A percentile compares a stretch with the other conserved stretches of the same genome.
These are phyloP conservation scores for Drosophila tsacasi DNA, from an alignment of 1,140 invertebrate species.

Conservation along the genomic window DNA sequence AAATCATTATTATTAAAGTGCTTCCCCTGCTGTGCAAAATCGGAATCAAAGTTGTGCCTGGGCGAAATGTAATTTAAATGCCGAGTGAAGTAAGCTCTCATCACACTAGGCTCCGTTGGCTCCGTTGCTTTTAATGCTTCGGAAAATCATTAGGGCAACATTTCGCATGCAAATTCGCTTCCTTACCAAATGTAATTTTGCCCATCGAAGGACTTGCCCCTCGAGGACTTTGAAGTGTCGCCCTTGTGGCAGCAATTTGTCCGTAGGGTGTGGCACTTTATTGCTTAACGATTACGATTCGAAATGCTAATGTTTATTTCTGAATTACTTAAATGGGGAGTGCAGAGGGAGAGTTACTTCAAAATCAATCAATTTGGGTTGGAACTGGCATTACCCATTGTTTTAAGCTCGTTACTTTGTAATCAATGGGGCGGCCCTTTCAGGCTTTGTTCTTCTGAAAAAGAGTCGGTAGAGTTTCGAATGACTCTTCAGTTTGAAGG, in stretches of 20 bases:
- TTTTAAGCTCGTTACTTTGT: conserved; percentile 25
- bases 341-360: neutral
- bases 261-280: conserved; percentile 33
- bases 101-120: conserved; percentile 7
- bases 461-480: conserved; percentile 12
- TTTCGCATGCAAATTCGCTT: conserved; percentile 48
- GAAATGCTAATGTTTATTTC: conserved; percentile 45
- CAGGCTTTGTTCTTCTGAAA: neutral
- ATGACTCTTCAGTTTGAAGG: conserved; percentile 20
- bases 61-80: conserved; percentile 50
- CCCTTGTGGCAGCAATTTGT: conserved; percentile 43
- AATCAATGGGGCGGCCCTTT: conserved; percentile 8
- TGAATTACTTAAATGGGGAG: conserved; percentile 35
- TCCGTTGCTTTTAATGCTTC: conserved; percentile 28
- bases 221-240: conserved; percentile 43
- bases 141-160: conserved; percentile 49
- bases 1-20: conserved; percentile 53
- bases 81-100: conserved; percentile 34
- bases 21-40: neutral
- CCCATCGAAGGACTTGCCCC: conserved; percentile 6
- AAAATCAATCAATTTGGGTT: conserved; percentile 39
- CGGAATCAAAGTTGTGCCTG: conserved; percentile 21
- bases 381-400: conserved; percentile 1
- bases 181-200: conserved; percentile 37
- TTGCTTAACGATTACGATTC: conserved; percentile 42